These are phyloP conservation scores for Pluvianellus socialis DNA, from an alignment of 2,113 vertebrate species.

Conservation along the genomic window DNA sequence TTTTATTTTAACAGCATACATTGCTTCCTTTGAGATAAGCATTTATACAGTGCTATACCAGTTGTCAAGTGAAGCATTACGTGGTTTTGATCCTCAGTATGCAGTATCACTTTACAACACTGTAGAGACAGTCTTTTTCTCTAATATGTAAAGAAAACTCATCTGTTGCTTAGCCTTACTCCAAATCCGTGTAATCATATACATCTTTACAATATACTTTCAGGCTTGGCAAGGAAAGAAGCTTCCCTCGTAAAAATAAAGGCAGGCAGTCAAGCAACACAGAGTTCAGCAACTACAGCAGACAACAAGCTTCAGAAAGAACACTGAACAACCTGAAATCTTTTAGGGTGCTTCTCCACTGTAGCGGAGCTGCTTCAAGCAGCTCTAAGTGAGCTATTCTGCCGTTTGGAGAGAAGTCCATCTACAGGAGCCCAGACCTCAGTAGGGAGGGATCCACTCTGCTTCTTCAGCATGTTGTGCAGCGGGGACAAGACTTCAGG, in stretches of 20 bases:
- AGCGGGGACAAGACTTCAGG: background rate
- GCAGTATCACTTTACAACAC: background rate
- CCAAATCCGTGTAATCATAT: background rate
- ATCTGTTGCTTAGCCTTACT: background rate
- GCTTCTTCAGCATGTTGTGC: rapidly evolving
- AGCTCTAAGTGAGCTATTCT: background rate
- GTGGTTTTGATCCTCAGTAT: background rate
- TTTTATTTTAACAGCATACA: background rate
- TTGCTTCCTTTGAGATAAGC: background rate
- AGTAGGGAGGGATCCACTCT: rapidly evolving
- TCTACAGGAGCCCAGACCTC: background rate
- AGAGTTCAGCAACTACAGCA: background rate
- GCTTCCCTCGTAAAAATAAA: background rate
- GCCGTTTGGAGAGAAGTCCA: background rate
- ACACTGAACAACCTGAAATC: background rate
- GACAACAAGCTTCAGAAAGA: background rate
- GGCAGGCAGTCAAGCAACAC: background rate
- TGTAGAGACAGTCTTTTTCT: background rate
- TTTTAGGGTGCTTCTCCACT: background rate
- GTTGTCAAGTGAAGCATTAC: background rate
- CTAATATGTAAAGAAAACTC: background rate
- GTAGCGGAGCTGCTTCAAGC: background rate
- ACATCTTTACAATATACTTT: background rate
- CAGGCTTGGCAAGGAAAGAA: background rate
- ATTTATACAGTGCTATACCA: background rate